These are phyloP conservation scores for Saturnia japonica DNA, from an alignment of 2,888 invertebrate species.

Conservation along the genomic window DNA sequence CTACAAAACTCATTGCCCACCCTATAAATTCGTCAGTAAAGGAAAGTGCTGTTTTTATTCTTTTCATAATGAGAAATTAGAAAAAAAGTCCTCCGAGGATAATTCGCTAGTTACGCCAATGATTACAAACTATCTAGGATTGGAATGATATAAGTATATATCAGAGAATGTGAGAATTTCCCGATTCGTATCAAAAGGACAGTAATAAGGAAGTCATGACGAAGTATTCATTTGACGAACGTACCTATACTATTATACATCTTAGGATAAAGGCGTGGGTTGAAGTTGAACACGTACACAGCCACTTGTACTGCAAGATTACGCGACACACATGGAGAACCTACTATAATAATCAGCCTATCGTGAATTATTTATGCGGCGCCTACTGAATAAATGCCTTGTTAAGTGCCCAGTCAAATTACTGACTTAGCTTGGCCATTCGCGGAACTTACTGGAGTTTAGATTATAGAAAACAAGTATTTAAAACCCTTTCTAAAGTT, in stretches of 20 bases:
- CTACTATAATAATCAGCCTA: slow-evolving; percentile 40
- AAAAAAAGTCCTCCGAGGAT: too few relatives aligned
- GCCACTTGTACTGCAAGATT: slow-evolving; percentile 58
- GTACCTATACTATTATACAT: slow-evolving; percentile 43
- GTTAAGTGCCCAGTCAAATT: slow-evolving; percentile 47
- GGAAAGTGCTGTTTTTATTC: too few relatives aligned
- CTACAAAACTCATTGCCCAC: too few relatives aligned
- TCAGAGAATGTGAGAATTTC: neutral
- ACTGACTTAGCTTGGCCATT: slow-evolving; percentile 43
- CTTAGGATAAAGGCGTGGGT: slow-evolving; percentile 54
- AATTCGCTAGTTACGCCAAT: too few relatives aligned
- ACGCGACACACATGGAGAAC: slow-evolving; percentile 45
- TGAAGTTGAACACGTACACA: slow-evolving; percentile 39
- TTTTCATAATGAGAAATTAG: too few relatives aligned
- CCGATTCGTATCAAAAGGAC: neutral
- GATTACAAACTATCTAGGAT: too few relatives aligned
- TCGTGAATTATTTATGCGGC: slow-evolving; percentile 63
- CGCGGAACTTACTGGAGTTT: slow-evolving; percentile 36
- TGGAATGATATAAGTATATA: neutral
- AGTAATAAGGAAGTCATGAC: neutral
- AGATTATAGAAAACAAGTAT: slow-evolving; percentile 28
- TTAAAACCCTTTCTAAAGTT: slow-evolving; percentile 43
- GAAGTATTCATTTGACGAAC: neutral
- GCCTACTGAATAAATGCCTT: slow-evolving; percentile 51
- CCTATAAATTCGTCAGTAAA: too few relatives aligned